Evolutionary conservation across 2,113 vertebrate genomes (phyloP).

Genomic region (Ceratotherium simum): DNA sequence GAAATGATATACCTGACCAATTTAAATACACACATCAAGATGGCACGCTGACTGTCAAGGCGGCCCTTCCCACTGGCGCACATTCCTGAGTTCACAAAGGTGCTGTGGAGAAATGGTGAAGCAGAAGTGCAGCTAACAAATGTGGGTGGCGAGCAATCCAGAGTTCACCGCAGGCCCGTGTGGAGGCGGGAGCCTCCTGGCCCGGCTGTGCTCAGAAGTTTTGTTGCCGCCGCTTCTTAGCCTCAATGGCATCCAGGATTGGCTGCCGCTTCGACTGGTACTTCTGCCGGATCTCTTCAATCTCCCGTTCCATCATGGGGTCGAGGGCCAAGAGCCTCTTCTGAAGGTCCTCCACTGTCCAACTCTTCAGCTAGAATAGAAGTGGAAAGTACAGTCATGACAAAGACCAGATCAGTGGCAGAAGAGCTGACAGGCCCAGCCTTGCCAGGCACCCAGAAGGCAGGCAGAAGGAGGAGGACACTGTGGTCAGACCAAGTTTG

Average conservation of each 20-base stretch:
- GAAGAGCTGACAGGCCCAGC: background rate
- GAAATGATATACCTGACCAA: slow-evolving; percentile 2
- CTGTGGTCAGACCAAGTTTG: background rate
- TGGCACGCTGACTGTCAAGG: background rate
- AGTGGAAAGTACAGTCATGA: background rate
- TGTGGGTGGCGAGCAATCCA: slow-evolving; percentile 52
- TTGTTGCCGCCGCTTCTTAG: slow-evolving; percentile 95
- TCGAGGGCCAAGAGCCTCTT: slow-evolving; percentile 92
- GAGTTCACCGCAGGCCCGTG: slow-evolving; percentile 68
- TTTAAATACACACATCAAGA: slow-evolving; percentile 69
- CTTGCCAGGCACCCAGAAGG: background rate
- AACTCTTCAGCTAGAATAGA: slow-evolving; percentile 90
- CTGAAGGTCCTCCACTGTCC: slow-evolving; percentile 94
- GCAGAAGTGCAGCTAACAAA: slow-evolving; percentile 71
- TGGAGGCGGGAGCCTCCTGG: background rate
- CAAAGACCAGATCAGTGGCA: background rate
- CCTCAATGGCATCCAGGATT: slow-evolving; percentile 96
- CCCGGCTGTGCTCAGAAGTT: slow-evolving; percentile 89
- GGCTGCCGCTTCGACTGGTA: slow-evolving; percentile 96
- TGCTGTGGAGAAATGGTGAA: slow-evolving; percentile 82
- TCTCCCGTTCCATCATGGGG: slow-evolving; percentile 98
- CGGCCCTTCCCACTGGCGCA: slow-evolving; percentile 70
- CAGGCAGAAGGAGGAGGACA: background rate
- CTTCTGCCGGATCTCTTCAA: slow-evolving; percentile 96
- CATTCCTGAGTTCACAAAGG: slow-evolving; percentile 88